Evolutionary conservation across 2,888 invertebrate species (phyloP).

Genomic region (Noctuana brunneofusca): DNA sequence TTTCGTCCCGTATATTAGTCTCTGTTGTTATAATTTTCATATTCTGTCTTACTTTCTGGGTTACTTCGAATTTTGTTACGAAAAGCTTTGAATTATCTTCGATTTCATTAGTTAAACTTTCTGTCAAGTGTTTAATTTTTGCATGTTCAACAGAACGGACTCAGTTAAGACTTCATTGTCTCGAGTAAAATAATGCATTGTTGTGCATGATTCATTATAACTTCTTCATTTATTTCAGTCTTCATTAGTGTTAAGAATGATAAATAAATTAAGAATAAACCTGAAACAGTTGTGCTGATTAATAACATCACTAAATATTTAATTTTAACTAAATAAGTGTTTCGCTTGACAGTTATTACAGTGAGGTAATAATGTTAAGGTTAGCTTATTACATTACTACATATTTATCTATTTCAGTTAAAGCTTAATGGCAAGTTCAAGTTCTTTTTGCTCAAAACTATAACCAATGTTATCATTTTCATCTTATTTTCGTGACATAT

Average conservation of each 20-base stretch:
- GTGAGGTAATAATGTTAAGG: constrained; percentile 4
- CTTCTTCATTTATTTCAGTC: constrained; percentile 5
- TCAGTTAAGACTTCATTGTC: constrained; percentile 19
- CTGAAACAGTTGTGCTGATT: constrained; percentile 9
- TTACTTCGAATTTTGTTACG: constrained; percentile 19
- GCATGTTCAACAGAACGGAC: constrained; percentile 28
- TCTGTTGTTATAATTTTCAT: constrained; percentile 30
- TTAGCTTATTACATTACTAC: constrained; percentile 5
- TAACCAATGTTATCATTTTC: constrained; percentile 1
- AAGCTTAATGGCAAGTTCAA: constrained; percentile 23
- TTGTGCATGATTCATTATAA: constrained; percentile 33
- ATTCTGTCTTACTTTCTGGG: constrained; percentile 28
- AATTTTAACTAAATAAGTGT: constrained; percentile 2
- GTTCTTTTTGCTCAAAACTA: constrained; percentile 31
- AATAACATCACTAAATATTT: neutral
- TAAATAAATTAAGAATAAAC: constrained; percentile 15
- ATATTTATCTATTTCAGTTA: neutral
- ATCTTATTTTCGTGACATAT: neutral
- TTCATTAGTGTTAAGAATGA: constrained; percentile 24
- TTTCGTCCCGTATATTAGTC: constrained; percentile 34
- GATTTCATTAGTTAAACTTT: constrained; percentile 26
- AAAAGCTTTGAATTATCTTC: constrained; percentile 21
- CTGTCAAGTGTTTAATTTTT: constrained; percentile 33
- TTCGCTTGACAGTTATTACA: constrained; percentile 18
- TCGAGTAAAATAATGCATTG: constrained; percentile 23